Evolutionary conservation across 2,113 vertebrate species (phyloP).

Genomic region (Calonectris borealis): DNA sequence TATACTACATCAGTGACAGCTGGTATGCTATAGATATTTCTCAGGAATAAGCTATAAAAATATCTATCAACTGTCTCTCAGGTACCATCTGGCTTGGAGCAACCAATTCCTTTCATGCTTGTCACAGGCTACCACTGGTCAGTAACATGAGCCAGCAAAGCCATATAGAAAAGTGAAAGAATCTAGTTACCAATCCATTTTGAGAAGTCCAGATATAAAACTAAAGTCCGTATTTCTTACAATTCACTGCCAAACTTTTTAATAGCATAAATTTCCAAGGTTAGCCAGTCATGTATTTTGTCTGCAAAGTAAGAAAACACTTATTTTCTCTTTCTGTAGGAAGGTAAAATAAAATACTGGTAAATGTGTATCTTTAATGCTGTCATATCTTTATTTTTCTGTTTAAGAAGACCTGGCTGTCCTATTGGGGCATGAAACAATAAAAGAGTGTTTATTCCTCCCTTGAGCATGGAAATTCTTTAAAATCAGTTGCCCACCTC

Average conservation of each 20-base stretch:
- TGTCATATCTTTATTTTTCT: background rate
- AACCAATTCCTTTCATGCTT: background rate
- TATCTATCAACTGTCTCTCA: background rate
- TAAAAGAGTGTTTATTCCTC: background rate
- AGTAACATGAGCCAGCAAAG: background rate
- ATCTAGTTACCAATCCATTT: background rate
- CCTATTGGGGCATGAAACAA: background rate
- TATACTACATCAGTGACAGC: background rate
- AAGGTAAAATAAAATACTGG: background rate
- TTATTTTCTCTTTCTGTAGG: background rate
- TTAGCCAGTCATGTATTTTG: background rate
- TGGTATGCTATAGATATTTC: background rate
- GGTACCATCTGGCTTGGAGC: background rate
- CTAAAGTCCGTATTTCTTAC: background rate
- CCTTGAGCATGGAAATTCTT: background rate
- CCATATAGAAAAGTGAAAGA: background rate
- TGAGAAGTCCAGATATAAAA: background rate
- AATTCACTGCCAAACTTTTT: background rate
- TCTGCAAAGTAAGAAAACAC: background rate
- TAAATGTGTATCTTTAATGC: rapidly evolving
- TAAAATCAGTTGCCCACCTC: background rate
- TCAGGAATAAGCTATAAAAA: background rate
- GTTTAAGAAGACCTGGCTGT: background rate
- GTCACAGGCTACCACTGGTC: background rate
- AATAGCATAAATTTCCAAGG: background rate